A percentile compares a stretch with the other conserved stretches of the same genome.
Evolutionary conservation across 2,113 vertebrate species (phyloP).

Genomic region (Diphyllodes magnificus): DNA sequence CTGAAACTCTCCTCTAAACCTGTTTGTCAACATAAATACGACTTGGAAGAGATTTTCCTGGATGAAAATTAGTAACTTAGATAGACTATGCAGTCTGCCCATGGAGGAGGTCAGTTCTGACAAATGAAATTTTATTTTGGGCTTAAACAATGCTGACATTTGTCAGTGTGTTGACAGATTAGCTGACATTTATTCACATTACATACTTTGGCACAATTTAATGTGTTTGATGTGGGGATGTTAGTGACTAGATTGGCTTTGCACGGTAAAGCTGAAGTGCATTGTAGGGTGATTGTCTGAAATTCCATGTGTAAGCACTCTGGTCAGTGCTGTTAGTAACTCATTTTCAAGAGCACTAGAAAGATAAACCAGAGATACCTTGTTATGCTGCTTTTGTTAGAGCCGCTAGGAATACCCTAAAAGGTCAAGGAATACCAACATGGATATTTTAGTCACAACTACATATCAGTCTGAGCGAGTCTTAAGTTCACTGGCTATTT

Average conservation of each 20-base stretch:
- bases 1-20: neutral
- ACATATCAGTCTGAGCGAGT: neutral
- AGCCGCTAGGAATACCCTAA: neutral
- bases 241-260: constrained; percentile 1
- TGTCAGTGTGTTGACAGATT: neutral
- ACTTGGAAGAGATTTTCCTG: neutral
- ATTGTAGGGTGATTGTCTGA: neutral
- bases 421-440: neutral
- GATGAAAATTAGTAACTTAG: neutral
- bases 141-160: neutral
- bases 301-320: neutral
- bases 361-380: neutral
- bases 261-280: constrained; percentile 3
- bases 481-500: neutral
- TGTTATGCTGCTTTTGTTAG: constrained; percentile 6
- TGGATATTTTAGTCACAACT: neutral
- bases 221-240: constrained; percentile 8
- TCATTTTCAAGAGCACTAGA: constrained; percentile 16
- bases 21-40: neutral
- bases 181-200: neutral
- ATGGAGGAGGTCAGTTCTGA: neutral
- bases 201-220: neutral
- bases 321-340: neutral
- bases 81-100: neutral
- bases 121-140: neutral